Evolutionary conservation across 2,888 invertebrate genomes (phyloP).

Genomic region (Idaea biselata): DNA sequence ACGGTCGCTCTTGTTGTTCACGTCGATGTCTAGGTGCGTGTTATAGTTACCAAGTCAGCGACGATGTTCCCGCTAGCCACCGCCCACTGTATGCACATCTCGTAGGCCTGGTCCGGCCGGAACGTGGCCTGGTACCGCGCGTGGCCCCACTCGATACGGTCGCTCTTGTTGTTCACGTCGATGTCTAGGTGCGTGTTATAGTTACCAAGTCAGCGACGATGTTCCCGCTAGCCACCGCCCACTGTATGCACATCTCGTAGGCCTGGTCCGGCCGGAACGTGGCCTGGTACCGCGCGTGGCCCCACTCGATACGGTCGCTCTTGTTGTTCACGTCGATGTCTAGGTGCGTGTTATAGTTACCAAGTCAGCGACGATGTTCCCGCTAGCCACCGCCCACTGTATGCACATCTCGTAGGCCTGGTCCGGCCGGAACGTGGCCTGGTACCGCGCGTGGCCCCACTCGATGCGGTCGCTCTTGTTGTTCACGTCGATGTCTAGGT

Average conservation of each 20-base stretch:
- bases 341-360: conserved; percentile 88
- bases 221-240: conserved; percentile 97
- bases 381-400: conserved; percentile 98
- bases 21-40: conserved; percentile 93
- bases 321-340: conserved; percentile 92
- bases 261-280: conserved; percentile 94
- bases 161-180: conserved; percentile 90
- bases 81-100: conserved; percentile 97
- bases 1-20: conserved; percentile 91
- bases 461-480: conserved; percentile 94
- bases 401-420: conserved; percentile 97
- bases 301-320: conserved; percentile 97
- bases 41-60: conserved; percentile 90
- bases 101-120: conserved; percentile 94
- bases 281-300: conserved; percentile 94
- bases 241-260: conserved; percentile 96
- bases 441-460: conserved; percentile 97
- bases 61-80: conserved; percentile 97
- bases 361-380: conserved; percentile 95
- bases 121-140: conserved; percentile 94
- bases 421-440: conserved; percentile 92
- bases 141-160: conserved; percentile 97
- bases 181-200: conserved; percentile 92
- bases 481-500: conserved; percentile 91
- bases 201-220: conserved; percentile 94